Evolutionary conservation across 2,888 invertebrate genomes (phyloP).

Genomic region (Lepidochitona cinerea): DNA sequence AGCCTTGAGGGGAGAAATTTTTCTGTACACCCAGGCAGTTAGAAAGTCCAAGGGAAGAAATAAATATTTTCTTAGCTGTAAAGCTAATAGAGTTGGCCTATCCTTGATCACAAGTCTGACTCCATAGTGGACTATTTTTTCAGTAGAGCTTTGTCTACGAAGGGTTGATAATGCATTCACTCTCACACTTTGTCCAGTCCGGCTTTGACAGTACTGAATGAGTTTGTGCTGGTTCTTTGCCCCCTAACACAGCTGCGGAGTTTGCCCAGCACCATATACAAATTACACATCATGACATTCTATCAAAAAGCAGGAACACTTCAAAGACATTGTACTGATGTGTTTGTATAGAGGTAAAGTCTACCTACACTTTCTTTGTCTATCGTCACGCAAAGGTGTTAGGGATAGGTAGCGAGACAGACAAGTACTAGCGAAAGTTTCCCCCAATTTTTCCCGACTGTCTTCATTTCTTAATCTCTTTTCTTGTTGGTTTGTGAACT

Average conservation of each 20-base stretch:
- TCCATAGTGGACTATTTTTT: background rate
- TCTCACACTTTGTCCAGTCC: background rate
- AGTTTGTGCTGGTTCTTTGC: background rate
- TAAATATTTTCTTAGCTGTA: conserved; percentile 7
- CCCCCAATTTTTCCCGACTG: background rate
- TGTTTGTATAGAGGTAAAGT: background rate
- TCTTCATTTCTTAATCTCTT: background rate
- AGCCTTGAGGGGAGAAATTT: background rate
- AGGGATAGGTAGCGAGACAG: background rate
- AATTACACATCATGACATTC: conserved; percentile 7
- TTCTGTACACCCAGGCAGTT: background rate
- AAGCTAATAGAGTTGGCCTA: conserved; percentile 1
- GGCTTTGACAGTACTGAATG: background rate
- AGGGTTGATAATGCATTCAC: background rate
- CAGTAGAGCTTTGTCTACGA: background rate
- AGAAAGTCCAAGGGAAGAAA: background rate
- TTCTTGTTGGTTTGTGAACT: background rate
- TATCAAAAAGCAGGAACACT: background rate
- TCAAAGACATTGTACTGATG: background rate
- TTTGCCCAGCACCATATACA: background rate
- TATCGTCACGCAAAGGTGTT: background rate
- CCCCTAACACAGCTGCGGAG: background rate
- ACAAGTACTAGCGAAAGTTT: background rate
- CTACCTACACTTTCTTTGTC: background rate
- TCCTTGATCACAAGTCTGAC: background rate